Evolutionary conservation across 2,888 invertebrate species (phyloP), one percentile per base, ranked within the genome.

Genomic region (Pilophorus perplexus): DNA sequence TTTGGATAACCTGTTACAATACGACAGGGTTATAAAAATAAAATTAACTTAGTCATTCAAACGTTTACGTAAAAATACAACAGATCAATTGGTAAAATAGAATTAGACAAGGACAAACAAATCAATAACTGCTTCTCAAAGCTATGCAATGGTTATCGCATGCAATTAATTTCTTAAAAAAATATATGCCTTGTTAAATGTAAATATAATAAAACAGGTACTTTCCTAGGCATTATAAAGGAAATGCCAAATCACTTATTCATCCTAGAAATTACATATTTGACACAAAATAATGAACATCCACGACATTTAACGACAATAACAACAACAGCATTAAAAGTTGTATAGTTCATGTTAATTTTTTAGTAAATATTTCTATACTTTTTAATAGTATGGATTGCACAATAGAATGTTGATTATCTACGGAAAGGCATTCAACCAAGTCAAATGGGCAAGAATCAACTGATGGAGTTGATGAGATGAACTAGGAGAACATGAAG

Each of bases 171-270:
- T 48, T 46, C 33, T 33, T 62, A 33, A 46, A 62, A 62, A 62
- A 57, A 57, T 66, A 46, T 59, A 59, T 28, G 37, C 40, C 54
- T 59, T 46, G 57, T 59, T 46, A 59, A 66, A 59, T 66, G 44
- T 66, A 66, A 66, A 66, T 57, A 57, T 20, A 50, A 66, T 46
- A 66, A 57, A 48, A 54, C 68, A 64, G 64, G 64, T 64, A 64
- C 64, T 54, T 52, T 46, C 52, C 38, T 40, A 52, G 64, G 64
- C 64, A 64, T 64, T 33, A 46, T 8, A 42, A 42, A 48, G 50
- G 44, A 64, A 64, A 52, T 64, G 64, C 64, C 64, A 10, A 64
- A 64, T 64, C 40, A 23, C 40, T 64, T 27, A 18, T 60, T 62
- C 16, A 46, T 28, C 46, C 28, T 62, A 44, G 40, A 62, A 62